These are phyloP conservation scores for Scaptomyza flava DNA, from an alignment of 2,888 invertebrate genomes.

Conservation along the genomic window DNA sequence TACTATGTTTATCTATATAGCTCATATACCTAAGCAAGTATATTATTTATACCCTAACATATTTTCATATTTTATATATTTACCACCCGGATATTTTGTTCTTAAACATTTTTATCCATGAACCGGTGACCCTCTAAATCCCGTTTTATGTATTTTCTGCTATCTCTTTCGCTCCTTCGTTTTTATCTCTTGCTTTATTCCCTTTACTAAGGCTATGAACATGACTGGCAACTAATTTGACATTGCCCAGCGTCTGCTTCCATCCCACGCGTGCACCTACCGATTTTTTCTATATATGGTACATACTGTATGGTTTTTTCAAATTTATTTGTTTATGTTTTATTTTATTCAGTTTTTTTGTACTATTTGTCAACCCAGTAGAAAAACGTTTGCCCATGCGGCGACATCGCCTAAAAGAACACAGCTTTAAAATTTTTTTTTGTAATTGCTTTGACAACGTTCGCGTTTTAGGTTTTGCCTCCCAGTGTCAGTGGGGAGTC, in stretches of 20 bases:
- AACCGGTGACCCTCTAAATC: conserved; percentile 16
- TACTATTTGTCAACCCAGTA: conserved; percentile 19
- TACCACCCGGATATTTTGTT: neutral
- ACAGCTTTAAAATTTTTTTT: conserved; percentile 39
- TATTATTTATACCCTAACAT: conserved; percentile 9
- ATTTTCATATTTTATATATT: conserved; percentile 4
- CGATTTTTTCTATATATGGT: conserved; percentile 11
- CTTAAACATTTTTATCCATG: neutral
- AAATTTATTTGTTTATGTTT: conserved; percentile 30
- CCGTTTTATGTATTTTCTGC: neutral
- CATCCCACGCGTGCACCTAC: conserved; percentile 11
- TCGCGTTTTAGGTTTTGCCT: conserved; percentile 32
- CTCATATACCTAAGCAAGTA: conserved; percentile 1
- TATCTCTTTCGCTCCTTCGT: neutral
- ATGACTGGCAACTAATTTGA: conserved; percentile 68
- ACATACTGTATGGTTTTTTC: conserved; percentile 17
- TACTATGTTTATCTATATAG: neutral
- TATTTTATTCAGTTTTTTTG: conserved; percentile 21
- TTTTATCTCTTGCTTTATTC: neutral
- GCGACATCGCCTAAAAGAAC: conserved; percentile 37
- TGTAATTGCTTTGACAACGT: conserved; percentile 72
- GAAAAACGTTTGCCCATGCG: conserved; percentile 27
- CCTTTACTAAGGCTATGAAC: conserved; percentile 41
- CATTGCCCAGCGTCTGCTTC: conserved; percentile 31
- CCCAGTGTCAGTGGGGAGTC: conserved; percentile 16